Base-by-base conservation (phyloP, 2,888 invertebrate genomes). In the Phalera bucephala region DNA sequence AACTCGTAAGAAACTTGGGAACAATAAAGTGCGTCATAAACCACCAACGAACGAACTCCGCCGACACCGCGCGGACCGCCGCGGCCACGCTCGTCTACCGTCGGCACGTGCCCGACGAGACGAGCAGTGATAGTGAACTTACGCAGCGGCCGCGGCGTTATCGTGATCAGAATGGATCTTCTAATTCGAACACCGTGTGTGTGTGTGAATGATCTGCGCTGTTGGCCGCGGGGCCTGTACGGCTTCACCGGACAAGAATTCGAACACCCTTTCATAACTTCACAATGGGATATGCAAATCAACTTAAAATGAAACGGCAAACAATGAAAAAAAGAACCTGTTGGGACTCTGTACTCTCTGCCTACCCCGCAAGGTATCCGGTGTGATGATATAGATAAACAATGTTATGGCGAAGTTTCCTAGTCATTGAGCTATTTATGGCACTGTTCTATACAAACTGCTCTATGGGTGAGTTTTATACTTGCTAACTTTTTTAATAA, bases 111-210 rank as follows among this genome's bases (percentile, higher is more conserved):
- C n/a, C n/a, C n/a, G 36, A 19, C 36, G 19, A 14, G 33, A 33
- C 36, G 39, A 36, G 43, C 36, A 31, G 23, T n/a, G 21, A 27
- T 36, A 36, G 39, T 39, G 22, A 44, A 44, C 39, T 20, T 7
- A 22, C 28, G 9, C 33, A 20, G 39, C 32, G 17, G 15, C n/a
- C 28, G 15, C 15, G 15, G 3, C 10, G 3, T 7, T 9, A 28
- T 28, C 1, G 26, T 13, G n/a, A 13, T 2, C 13, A n/a, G 5
- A 13, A n/a, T 26, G n/a, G 13, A 10, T 11, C 25, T 2, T 12
- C 25, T 25, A 12, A 11, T 12, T 25, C 6, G 11, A 25, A 9
- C 22, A 22, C n/a, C n/a, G n/a, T n/a, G n/a, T n/a, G n/a, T n/a
- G n/a, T n/a, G 22, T n/a, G n/a, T n/a, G n/a, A n/a, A n/a, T n/a